Evolutionary conservation across 2,113 vertebrate species (phyloP).

Genomic region (human (Homo sapiens)): GRCh38 chr3:169787001-169787500

Average conservation of each 20-base stretch:
- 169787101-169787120: neutral
- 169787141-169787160: slow-evolving; percentile 37
- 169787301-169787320: slow-evolving; percentile 52
- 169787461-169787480: slow-evolving; percentile 48
- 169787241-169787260: slow-evolving; percentile 59
- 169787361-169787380: slow-evolving; percentile 63
- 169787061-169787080: slow-evolving; percentile 27
- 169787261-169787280: slow-evolving; percentile 46
- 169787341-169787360: slow-evolving; percentile 55
- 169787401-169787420: slow-evolving; percentile 64
- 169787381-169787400: slow-evolving; percentile 62
- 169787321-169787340: slow-evolving; percentile 58
- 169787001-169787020: slow-evolving; percentile 34
- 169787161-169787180: slow-evolving; percentile 44
- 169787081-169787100: neutral
- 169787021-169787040: neutral
- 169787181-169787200: slow-evolving; percentile 55
- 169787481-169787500: slow-evolving; percentile 64
- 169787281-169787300: slow-evolving; percentile 55
- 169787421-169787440: slow-evolving; percentile 69
- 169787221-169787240: slow-evolving; percentile 60
- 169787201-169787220: slow-evolving; percentile 47
- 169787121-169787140: neutral
- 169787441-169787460: slow-evolving; percentile 60
- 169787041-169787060: slow-evolving; percentile 42